Conservation (phyloP, 2,113 vertebrate genomes). For the Rhinolophus sinicus region DNA sequence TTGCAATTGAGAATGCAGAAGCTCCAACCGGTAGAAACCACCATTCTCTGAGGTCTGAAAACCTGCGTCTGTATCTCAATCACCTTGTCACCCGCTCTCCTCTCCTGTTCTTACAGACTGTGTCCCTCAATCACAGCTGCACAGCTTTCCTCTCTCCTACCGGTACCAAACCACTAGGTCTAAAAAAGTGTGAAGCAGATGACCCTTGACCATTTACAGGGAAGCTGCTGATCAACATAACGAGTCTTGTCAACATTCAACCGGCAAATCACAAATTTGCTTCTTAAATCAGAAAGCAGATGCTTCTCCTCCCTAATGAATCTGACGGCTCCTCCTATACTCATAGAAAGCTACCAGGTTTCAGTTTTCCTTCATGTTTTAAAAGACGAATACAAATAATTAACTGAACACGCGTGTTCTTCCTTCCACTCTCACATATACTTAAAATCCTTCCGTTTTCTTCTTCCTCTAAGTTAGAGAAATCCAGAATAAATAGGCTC, state of each 20-base stretch:
- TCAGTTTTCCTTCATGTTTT: not conserved
- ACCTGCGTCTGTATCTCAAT: not conserved
- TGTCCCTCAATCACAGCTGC: not conserved
- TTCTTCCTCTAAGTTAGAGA: constrained; percentile 18
- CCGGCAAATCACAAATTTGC: constrained; percentile 41
- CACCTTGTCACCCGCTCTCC: no score
- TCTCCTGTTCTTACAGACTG: not conserved
- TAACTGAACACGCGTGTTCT: not conserved
- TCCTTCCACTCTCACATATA: not conserved
- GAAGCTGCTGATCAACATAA: not conserved
- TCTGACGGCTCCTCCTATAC: not conserved
- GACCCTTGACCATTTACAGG: not conserved
- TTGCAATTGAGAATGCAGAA: not conserved
- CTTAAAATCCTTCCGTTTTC: constrained; percentile 49
- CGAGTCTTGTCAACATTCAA: not conserved
- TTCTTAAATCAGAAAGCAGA: constrained; percentile 10
- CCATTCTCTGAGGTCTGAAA: not conserved
- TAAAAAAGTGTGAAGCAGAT: not conserved
- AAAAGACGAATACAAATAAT: not conserved
- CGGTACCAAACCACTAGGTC: not conserved
- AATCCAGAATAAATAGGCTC: not conserved
- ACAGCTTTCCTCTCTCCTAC: not conserved
- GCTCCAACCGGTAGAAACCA: not conserved
- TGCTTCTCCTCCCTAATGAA: not conserved
- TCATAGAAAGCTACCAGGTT: not conserved